Conservation (phyloP, 2,113 vertebrate species). For the Dicentrarchus labrax region DNA sequence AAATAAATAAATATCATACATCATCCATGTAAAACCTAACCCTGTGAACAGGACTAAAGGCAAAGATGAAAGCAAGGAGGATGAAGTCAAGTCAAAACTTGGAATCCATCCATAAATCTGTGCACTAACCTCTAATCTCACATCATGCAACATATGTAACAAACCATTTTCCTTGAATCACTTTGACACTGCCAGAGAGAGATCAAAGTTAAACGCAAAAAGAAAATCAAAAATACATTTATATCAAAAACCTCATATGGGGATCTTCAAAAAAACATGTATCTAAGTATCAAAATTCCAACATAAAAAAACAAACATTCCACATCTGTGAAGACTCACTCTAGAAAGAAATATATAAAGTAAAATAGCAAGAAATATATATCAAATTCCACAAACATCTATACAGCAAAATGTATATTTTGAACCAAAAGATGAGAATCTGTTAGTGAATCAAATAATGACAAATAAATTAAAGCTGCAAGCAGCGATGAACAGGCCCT, state of each 20-base stretch:
- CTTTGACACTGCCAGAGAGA: not conserved
- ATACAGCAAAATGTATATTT: not conserved
- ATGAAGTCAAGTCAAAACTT: conserved; percentile 28
- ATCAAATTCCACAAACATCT: not conserved
- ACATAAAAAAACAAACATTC: not conserved
- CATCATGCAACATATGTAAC: conserved; percentile 12
- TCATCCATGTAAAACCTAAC: not conserved
- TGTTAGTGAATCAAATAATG: not conserved
- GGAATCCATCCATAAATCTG: conserved; percentile 19
- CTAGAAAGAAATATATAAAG: not conserved
- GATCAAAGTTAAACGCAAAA: not conserved
- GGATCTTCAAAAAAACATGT: not conserved
- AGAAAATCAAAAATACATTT: not conserved
- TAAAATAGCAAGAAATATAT: no score
- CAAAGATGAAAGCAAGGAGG: conserved; percentile 38
- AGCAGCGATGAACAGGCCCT: no score
- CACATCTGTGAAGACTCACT: not conserved
- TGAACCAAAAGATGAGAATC: not conserved
- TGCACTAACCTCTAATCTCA: conserved; percentile 11
- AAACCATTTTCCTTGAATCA: not conserved
- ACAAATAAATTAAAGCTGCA: no score
- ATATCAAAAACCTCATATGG: not conserved
- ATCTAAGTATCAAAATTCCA: not conserved
- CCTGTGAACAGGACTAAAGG: not conserved
- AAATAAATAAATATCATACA: not conserved